Conservation (phyloP, 2,888 invertebrate genomes). For the Mythimna pallens region DNA sequence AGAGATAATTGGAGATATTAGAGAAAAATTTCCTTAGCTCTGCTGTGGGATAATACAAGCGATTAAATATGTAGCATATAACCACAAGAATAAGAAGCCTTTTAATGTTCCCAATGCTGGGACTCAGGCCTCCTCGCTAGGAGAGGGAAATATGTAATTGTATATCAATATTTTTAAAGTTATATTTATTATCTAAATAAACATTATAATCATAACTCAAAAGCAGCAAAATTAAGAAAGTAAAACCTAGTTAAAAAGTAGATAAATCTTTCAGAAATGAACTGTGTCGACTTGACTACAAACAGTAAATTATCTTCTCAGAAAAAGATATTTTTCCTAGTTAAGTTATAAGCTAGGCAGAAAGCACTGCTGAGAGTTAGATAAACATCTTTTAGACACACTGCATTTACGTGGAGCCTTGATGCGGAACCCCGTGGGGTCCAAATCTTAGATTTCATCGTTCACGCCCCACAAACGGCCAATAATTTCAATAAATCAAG, state of each 20-base stretch:
- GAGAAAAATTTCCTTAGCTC: too few species aligned
- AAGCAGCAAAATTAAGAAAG: not conserved
- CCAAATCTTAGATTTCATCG: conserved; percentile 41
- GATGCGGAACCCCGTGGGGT: conserved; percentile 34
- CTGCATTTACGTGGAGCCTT: conserved; percentile 12
- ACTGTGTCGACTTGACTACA: not conserved
- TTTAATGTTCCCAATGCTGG: too few species aligned
- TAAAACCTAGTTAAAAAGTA: not conserved
- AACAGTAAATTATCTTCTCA: not conserved
- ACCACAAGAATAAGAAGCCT: too few species aligned
- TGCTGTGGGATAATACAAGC: too few species aligned
- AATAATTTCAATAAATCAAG: conserved; percentile 35
- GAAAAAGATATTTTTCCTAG: not conserved
- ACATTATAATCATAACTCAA: not conserved
- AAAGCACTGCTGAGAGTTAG: not conserved
- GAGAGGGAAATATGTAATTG: not conserved
- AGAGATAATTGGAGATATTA: too few species aligned
- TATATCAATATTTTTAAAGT: not conserved
- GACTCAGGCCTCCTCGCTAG: too few species aligned
- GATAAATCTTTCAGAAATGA: not conserved
- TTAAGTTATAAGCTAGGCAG: conserved; percentile 13
- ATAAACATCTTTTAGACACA: conserved; percentile 34
- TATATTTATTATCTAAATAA: not conserved
- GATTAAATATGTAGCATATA: too few species aligned
- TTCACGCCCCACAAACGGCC: conserved; percentile 34